Conservation (phyloP, 1,140 invertebrate genomes). For the Pantala flavescens region DNA sequence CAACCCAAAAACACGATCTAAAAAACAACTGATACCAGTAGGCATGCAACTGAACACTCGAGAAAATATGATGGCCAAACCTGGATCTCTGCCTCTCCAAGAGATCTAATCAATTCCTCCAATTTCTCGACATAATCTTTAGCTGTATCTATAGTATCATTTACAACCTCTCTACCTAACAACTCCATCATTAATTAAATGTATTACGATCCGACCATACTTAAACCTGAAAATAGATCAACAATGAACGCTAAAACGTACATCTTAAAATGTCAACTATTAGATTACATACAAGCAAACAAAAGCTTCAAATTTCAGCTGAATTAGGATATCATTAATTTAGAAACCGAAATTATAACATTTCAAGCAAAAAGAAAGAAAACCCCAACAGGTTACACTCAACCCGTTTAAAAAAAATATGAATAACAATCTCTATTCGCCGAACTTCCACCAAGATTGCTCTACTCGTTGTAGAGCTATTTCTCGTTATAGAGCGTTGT, state of each 20-base stretch:
- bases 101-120: not conserved
- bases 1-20: too few species aligned
- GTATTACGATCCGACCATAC: not conserved
- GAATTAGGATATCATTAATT: too few species aligned
- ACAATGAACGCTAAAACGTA: not conserved
- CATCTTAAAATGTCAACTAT: not conserved
- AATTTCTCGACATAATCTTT: not conserved
- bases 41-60: not conserved
- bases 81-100: not conserved
- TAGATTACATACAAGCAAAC: not conserved
- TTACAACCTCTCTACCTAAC: not conserved
- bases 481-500: too few species aligned
- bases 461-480: too few species aligned
- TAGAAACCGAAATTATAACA: too few species aligned
- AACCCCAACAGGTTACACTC: too few species aligned
- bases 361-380: too few species aligned
- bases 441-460: too few species aligned
- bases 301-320: too few species aligned
- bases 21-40: too few species aligned
- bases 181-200: not conserved
- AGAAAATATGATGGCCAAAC: not conserved
- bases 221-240: not conserved
- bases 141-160: not conserved
- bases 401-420: too few species aligned
- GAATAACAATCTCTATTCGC: too few species aligned